These are phyloP conservation scores for Ichneumoninae sp. DNA, from an alignment of 2,888 invertebrate species.

Conservation along the genomic window DNA sequence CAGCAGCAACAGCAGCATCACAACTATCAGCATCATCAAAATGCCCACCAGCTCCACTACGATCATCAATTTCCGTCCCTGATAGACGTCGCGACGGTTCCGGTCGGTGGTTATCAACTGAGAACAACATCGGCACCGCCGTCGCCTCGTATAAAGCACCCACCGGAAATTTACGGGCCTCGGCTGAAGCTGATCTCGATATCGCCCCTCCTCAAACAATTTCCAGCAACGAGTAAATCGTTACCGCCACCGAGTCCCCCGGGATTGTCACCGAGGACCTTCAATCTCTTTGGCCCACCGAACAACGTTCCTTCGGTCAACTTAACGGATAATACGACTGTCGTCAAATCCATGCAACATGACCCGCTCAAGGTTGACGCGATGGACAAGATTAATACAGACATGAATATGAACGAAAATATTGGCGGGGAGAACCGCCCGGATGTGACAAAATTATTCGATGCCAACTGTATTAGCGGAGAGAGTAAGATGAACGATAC, in stretches of 20 bases:
- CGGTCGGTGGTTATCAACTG: slow-evolving; percentile 86
- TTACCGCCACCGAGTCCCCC: slow-evolving; percentile 83
- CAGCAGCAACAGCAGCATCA: slow-evolving; percentile 72
- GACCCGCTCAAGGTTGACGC: not conserved
- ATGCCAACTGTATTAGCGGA: slow-evolving; percentile 10
- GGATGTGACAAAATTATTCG: not conserved
- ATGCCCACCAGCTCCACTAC: slow-evolving; percentile 24
- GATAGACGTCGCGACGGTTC: slow-evolving; percentile 86
- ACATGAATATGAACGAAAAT: not conserved
- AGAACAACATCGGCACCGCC: slow-evolving; percentile 91
- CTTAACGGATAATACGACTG: not conserved
- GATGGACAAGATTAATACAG: not conserved
- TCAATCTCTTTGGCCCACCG: slow-evolving; percentile 42
- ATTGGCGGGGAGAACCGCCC: not conserved
- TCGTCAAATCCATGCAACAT: not conserved
- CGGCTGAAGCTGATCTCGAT: slow-evolving; percentile 88
- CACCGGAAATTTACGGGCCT: slow-evolving; percentile 88
- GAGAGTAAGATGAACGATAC: slow-evolving; percentile 25
- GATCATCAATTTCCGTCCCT: slow-evolving; percentile 52
- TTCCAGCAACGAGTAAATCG: slow-evolving; percentile 87
- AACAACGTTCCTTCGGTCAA: slow-evolving; percentile 26
- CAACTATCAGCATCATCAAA: slow-evolving; percentile 33
- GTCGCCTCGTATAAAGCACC: slow-evolving; percentile 90
- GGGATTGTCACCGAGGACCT: slow-evolving; percentile 78
- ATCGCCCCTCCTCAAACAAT: slow-evolving; percentile 86